Base-by-base conservation (phyloP, 1,140 invertebrate species). In the Heliothis virescens region DNA sequence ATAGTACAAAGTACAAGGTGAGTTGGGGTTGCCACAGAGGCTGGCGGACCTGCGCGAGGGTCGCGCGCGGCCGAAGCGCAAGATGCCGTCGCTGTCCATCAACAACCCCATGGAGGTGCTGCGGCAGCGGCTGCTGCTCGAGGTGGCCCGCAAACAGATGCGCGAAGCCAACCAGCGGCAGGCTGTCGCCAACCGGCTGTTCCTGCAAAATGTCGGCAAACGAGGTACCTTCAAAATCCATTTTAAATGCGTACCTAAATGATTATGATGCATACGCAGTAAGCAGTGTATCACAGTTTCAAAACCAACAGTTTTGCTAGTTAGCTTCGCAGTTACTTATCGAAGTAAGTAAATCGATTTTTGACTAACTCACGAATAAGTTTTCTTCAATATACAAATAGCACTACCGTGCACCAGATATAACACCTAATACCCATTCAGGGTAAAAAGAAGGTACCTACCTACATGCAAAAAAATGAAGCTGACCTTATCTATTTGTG, bases 91-190 rank as follows among this genome's bases (percentile, higher is more conserved):
- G 57, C 95, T 98, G 55, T 97, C 97, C 60, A 97, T 98, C 89
- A 97, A 97, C 85, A 97, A 97, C 93, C 97, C 97, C 10, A 95
- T 97, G 95, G 97, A 97, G 90, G 97, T 97, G 48, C 95, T 98
- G 2, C 96, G 97, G 69, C 96, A 97, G 89, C 95, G 97, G 84
- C 95, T 98, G 76, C 91, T 97, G 52, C 91, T 97, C 71, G 97
- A 97, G 94, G 96, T 97, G 67, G 96, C 96, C 29, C 95, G 97
- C 85, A 96, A 97, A 88, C 96, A 97, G 90, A 96, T 97, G 95
- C 95, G 96, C 79, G 96, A 97, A 88, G 93, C 95, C 69, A 95
- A 95, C 87, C 96, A 96, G 84, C 95, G 96, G 81, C 95, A 96
- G 87, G 95, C 95, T 13, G 95, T 95, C 80, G 93, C 94, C 83